Percentiles rank a stretch among this genome's conserved stretches.
Conservation (phyloP, 1,140 invertebrate genomes). For the Aphaenogaster rudis region DNA sequence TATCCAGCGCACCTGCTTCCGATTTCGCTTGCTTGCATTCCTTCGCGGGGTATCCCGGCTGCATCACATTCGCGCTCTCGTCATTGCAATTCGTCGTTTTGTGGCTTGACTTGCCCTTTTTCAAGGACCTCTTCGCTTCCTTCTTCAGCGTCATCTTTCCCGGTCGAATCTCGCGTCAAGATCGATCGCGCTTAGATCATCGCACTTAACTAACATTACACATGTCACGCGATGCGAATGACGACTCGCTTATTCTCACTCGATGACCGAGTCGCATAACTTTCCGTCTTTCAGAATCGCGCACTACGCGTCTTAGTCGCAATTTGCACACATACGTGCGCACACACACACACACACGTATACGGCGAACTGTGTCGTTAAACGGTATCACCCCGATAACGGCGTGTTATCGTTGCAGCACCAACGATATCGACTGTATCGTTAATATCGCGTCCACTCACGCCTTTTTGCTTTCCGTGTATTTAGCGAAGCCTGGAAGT, state of each 20-base stretch:
- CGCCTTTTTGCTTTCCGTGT: neutral
- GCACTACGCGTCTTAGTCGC: neutral
- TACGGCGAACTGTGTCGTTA: slow-evolving; percentile 15
- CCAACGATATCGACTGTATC: slow-evolving; percentile 52
- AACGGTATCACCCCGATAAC: slow-evolving; percentile 47
- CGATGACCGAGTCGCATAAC: slow-evolving; percentile 10
- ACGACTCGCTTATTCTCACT: neutral
- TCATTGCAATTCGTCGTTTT: slow-evolving; percentile 54
- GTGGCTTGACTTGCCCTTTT: slow-evolving; percentile 62
- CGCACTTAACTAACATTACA: neutral
- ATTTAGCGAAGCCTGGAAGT: slow-evolving; percentile 18
- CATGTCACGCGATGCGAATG: neutral
- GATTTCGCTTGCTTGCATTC: slow-evolving; percentile 55
- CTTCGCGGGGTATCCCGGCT: slow-evolving; percentile 1
- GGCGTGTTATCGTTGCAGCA: slow-evolving; percentile 49
- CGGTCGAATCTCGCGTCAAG: neutral
- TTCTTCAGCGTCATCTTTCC: slow-evolving; percentile 77
- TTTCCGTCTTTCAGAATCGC: neutral
- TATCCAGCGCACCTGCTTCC: slow-evolving; percentile 54
- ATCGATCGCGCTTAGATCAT: neutral
- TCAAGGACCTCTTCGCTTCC: slow-evolving; percentile 74
- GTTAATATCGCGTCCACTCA: slow-evolving; percentile 41
- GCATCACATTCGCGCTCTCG: slow-evolving; percentile 46
- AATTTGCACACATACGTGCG: slow-evolving; percentile 6
- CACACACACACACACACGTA: neutral